Evolutionary conservation across 1,140 invertebrate species (phyloP).

Genomic region (Teleopsis dalmanni): DNA sequence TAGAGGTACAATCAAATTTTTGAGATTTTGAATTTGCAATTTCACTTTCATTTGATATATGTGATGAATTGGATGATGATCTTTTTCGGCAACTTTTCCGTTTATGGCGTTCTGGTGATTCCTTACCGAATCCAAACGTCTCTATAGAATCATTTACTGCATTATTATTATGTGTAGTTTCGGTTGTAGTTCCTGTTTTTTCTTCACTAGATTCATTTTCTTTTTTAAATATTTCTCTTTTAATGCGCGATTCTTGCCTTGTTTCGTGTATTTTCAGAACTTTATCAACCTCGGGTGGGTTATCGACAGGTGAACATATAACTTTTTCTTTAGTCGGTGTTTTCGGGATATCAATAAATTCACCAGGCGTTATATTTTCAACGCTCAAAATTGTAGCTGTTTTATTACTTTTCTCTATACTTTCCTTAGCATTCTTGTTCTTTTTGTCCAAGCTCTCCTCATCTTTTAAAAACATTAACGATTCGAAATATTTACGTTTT

Average conservation of each 20-base stretch:
- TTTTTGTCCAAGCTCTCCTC: conserved; percentile 33
- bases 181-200: conserved; percentile 5
- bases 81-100: conserved; percentile 19
- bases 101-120: background rate
- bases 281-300: background rate
- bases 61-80: conserved; percentile 32
- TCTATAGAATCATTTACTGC: background rate
- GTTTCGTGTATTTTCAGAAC: background rate
- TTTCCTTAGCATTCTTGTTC: conserved; percentile 14
- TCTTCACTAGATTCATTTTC: conserved; percentile 1
- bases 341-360: background rate
- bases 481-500: conserved; percentile 39
- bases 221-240: conserved; percentile 6
- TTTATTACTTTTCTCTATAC: conserved; percentile 19
- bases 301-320: background rate
- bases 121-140: background rate
- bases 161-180: background rate
- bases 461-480: conserved; percentile 39
- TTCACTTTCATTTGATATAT: conserved; percentile 29
- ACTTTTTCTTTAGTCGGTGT: background rate
- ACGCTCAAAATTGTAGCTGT: conserved; percentile 7
- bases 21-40: conserved; percentile 12
- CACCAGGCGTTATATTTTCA: background rate
- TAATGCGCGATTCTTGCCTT: conserved; percentile 1
- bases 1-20: conserved; percentile 27